Percentiles rank a stretch among this genome's conserved stretches.
Evolutionary conservation across 2,888 invertebrate species (phyloP).

Genomic region (Pycnomerus fuliginosus): DNA sequence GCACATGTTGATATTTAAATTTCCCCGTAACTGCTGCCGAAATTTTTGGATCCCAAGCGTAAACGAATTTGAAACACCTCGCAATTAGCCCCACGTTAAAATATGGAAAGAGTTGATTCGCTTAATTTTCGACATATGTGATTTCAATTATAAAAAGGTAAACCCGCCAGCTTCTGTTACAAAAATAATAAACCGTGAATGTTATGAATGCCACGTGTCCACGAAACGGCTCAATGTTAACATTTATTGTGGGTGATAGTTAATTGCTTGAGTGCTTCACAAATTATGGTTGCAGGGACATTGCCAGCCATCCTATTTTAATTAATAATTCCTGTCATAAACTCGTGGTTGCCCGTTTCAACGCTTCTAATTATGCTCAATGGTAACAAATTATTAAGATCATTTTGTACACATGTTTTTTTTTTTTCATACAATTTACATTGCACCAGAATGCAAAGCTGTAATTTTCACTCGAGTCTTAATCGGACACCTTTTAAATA

Average conservation of each 20-base stretch:
- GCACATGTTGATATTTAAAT: constrained; percentile 21
- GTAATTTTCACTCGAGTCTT: too few species aligned
- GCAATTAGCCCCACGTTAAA: constrained; percentile 15
- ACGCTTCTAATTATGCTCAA: too few species aligned
- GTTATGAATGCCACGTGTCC: constrained; percentile 11
- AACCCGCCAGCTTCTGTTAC: constrained; percentile 6
- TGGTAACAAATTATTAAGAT: too few species aligned
- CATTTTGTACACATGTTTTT: too few species aligned
- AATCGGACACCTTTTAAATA: constrained; percentile 7
- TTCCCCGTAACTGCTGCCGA: constrained; percentile 5
- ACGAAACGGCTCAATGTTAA: constrained; percentile 8
- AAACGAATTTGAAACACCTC: constrained; percentile 21
- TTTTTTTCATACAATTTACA: too few species aligned
- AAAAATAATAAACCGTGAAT: constrained; percentile 10
- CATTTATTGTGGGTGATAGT: constrained; percentile 20
- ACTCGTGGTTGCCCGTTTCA: too few species aligned
- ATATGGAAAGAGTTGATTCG: constrained; percentile 16
- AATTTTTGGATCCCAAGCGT: constrained; percentile 9
- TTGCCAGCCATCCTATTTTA: constrained; percentile 17
- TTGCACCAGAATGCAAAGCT: too few species aligned
- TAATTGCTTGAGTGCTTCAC: constrained; percentile 12
- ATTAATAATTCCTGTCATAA: constrained; percentile 21
- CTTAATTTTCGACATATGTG: constrained; percentile 16
- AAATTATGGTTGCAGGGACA: constrained; percentile 19
- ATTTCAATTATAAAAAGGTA: constrained; percentile 19